Base-by-base conservation (phyloP, 2,797 vertebrate species). In the Australoheros facetus region DNA sequence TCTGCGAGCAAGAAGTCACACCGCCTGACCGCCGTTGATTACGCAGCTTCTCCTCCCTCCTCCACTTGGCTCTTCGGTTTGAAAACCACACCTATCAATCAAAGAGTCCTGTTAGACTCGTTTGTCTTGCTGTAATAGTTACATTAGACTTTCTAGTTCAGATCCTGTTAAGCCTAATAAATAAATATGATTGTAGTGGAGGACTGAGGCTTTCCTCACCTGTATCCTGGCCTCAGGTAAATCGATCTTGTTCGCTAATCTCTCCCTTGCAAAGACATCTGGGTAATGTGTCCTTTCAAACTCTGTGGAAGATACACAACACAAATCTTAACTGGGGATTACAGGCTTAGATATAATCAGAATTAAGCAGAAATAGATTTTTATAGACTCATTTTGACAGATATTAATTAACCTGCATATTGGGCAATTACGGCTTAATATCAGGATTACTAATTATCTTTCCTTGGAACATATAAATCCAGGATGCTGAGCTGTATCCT, bases 211-310 rank as follows among this genome's bases (percentile, higher is more conserved):
- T 7, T 51, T 2, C 2, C 64, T 88, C 80, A 97, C 97, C 96
- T 97, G 96, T 93, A 97, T 97, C 80, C 97, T 94, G 78, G 97
- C 97, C 85, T 97, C 96, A 2, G 96, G 97, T 79, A 97, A 91
- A 88, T 97, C 96, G 3, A 97, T 97, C 91, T 97, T 97, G 85
- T 96, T 96, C 3, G 97, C 97, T 91, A 97, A 81, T 92, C 95
- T 94, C 92, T 97, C 96, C 78, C 97, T 93, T 9, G 96, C 96
- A 90, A 97, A 97, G 82, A 97, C 96, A 73, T 97, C 97, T 64
- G 97, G 96, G 89, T 97, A 97, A 89, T 97, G 97, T 73, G 96
- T 97, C 86, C 96, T 94, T 88, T 97, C 97, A 91, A 97, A 97
- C 91, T 97, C 96, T 97, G 92, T 62, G 59, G 80, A 91, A 79